A percentile compares a stretch with the other conserved stretches of the same genome.
Evolutionary conservation across 2,797 vertebrate genomes (phyloP).

Genomic region (Pangasius mekongensis): DNA sequence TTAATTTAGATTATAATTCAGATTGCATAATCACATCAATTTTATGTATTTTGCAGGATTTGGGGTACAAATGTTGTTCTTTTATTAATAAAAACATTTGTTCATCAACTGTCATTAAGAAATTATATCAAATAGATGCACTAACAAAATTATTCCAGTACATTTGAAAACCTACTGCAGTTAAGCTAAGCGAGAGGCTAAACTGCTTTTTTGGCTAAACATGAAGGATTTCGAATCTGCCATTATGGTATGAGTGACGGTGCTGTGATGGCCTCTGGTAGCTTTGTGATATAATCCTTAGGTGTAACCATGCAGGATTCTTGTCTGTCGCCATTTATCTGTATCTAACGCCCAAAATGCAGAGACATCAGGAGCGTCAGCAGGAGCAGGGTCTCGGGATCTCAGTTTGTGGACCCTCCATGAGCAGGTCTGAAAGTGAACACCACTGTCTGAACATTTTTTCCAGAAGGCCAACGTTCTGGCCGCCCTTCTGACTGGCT

Average conservation of each 20-base stretch:
- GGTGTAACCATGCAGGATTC: conserved; percentile 67
- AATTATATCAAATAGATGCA: conserved; percentile 71
- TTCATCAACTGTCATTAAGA: conserved; percentile 65
- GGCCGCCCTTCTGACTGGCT: conserved; percentile 51
- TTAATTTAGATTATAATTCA: neutral
- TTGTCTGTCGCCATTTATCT: conserved; percentile 67
- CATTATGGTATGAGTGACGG: conserved; percentile 72
- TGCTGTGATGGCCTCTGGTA: conserved; percentile 69
- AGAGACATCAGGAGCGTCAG: neutral
- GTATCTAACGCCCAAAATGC: neutral
- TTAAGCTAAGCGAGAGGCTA: conserved; percentile 72
- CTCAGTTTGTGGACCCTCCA: conserved; percentile 71
- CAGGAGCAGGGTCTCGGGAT: conserved; percentile 51
- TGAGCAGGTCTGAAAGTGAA: conserved; percentile 63
- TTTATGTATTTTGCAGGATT: neutral
- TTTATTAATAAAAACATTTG: neutral
- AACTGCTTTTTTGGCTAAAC: conserved; percentile 76
- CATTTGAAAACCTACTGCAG: conserved; percentile 70
- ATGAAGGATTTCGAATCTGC: conserved; percentile 72
- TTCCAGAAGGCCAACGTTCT: conserved; percentile 50
- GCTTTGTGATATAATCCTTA: conserved; percentile 54
- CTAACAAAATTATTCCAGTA: conserved; percentile 68
- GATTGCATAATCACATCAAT: neutral
- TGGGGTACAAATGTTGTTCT: neutral
- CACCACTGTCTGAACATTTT: conserved; percentile 61